Percentiles rank a stretch among this genome's conserved stretches.
These are phyloP conservation scores for Conchocele bisecta DNA, from an alignment of 2,888 invertebrate genomes.

Conservation along the genomic window DNA sequence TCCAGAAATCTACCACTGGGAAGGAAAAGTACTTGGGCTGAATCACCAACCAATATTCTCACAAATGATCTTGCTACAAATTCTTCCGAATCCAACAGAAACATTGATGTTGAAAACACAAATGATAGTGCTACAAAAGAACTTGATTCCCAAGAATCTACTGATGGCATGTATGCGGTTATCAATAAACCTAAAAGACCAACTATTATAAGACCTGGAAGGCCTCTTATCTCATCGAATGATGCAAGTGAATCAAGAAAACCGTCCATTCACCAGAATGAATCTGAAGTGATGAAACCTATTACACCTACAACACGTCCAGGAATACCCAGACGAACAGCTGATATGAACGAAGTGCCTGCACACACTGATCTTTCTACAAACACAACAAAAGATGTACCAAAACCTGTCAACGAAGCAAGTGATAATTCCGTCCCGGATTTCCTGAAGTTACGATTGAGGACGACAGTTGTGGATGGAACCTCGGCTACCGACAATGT, in stretches of 20 bases:
- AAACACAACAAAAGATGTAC: not conserved
- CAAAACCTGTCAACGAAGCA: not conserved
- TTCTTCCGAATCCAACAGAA: too few relatives aligned
- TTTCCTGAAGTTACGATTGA: constrained; percentile 54
- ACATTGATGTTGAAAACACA: not conserved
- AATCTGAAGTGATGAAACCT: not conserved
- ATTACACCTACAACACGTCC: not conserved
- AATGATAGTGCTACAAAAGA: not conserved
- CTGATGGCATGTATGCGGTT: constrained; percentile 45
- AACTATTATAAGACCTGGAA: constrained; percentile 61
- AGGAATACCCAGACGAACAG: constrained; percentile 5
- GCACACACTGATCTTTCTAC: not conserved
- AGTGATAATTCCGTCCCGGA: constrained; percentile 27
- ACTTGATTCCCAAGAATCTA: not conserved
- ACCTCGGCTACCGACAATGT: constrained; percentile 7
- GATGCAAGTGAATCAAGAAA: too few relatives aligned
- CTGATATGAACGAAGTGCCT: not conserved
- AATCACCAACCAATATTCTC: too few relatives aligned
- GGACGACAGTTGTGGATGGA: constrained; percentile 36
- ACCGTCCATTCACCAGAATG: too few relatives aligned
- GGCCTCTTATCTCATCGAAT: constrained; percentile 7
- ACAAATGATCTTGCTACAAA: too few relatives aligned
- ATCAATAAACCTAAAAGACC: constrained; percentile 62
- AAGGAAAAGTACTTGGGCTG: not conserved
- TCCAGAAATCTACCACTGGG: not conserved